These are phyloP conservation scores for Myotis vivesi DNA, from an alignment of 2,797 vertebrate species.

Conservation along the genomic window DNA sequence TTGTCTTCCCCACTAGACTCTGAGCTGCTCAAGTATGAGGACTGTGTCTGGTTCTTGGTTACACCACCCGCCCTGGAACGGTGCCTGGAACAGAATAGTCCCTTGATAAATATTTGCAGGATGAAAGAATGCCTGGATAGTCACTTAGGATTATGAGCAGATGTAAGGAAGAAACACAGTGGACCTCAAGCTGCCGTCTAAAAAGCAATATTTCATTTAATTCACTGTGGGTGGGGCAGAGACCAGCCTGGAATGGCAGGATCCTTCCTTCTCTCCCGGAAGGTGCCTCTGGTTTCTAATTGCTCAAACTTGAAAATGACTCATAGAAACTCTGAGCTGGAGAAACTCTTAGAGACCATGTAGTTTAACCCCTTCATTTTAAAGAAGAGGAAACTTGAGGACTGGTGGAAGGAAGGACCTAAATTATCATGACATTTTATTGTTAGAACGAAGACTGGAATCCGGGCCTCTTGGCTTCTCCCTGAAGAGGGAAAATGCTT, in stretches of 20 bases:
- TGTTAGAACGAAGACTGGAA: neutral
- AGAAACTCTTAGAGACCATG: neutral
- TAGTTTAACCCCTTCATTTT: neutral
- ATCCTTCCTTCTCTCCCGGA: neutral
- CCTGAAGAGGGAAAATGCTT: neutral
- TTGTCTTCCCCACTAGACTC: neutral
- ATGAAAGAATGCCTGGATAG: conserved; percentile 59
- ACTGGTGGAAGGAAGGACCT: neutral
- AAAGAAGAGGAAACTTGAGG: neutral
- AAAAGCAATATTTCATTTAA: neutral
- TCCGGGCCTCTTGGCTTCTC: neutral
- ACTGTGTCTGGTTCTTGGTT: conserved; percentile 12
- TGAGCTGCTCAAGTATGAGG: neutral
- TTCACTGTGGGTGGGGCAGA: neutral
- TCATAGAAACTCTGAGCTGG: neutral
- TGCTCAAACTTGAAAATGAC: neutral
- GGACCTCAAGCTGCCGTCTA: neutral
- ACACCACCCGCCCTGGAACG: neutral
- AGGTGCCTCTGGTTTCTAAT: neutral
- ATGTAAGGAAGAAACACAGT: neutral
- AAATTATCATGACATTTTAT: neutral
- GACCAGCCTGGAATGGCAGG: neutral
- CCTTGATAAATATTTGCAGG: conserved; percentile 72
- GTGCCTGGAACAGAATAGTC: conserved; percentile 53
- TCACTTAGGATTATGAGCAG: conserved; percentile 39